These are phyloP conservation scores for Callyntrura guangdongensis DNA, from an alignment of 2,888 invertebrate genomes.

Conservation along the genomic window DNA sequence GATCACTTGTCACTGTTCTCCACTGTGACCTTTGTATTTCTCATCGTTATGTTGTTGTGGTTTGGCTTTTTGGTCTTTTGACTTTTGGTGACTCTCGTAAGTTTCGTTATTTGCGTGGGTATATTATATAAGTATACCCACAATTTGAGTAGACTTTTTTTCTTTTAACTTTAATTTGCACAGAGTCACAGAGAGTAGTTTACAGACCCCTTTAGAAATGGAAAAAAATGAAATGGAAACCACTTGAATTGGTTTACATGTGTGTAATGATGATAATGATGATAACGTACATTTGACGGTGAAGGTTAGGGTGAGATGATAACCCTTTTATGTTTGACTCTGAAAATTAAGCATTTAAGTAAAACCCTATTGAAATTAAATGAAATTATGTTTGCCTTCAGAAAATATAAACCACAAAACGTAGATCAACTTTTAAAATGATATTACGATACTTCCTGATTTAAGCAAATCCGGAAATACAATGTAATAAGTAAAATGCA, in stretches of 20 bases:
- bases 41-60: slow-evolving; percentile 27
- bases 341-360: not conserved
- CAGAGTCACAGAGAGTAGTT: not conserved
- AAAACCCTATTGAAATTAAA: slow-evolving; percentile 4
- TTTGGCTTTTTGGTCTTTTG: not conserved
- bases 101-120: not conserved
- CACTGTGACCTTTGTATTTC: slow-evolving; percentile 55
- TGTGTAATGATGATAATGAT: slow-evolving; percentile 26
- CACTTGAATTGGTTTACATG: slow-evolving; percentile 26
- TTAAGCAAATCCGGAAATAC: slow-evolving; percentile 34
- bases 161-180: not conserved
- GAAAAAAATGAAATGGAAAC: slow-evolving; percentile 16
- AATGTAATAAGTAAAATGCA: not conserved
- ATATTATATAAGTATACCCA: no score
- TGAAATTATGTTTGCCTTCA: slow-evolving; percentile 6
- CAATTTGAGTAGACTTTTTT: no score
- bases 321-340: not conserved
- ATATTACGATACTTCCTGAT: slow-evolving; percentile 2
- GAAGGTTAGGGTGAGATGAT: slow-evolving; percentile 55
- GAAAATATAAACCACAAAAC: not conserved
- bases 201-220: slow-evolving; percentile 41
- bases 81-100: not conserved
- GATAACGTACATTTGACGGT: slow-evolving; percentile 43
- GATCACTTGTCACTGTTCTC: slow-evolving; percentile 54
- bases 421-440: not conserved